phyloP scores from a whole-genome alignment of 2,113 vertebrate species.

The Melanerpes aurifrons region DNA sequence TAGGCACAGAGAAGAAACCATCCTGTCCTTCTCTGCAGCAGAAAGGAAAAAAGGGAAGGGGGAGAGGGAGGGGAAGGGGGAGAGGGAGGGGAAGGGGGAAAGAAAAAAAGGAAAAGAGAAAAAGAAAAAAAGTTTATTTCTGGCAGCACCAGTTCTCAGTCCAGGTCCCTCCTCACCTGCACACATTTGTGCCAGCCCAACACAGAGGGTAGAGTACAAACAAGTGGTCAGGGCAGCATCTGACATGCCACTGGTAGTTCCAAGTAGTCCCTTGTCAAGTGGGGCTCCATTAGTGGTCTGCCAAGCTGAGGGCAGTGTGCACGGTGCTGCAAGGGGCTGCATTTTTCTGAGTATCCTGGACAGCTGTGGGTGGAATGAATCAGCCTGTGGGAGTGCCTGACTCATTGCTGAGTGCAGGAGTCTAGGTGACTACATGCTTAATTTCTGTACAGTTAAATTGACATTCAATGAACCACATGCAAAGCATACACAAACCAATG shows the following conservation, averaged over 20 bases:
- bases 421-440: neutral
- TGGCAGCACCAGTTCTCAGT: slow-evolving; percentile 1
- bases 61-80: no score
- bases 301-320: accelerated
- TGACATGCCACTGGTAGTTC: neutral
- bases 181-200: neutral
- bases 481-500: neutral
- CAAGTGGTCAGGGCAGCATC: neutral
- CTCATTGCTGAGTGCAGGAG: neutral
- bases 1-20: neutral
- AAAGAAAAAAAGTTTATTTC: neutral
- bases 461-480: neutral
- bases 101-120: neutral
- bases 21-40: neutral
- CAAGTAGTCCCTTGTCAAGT: neutral
- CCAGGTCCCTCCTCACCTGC: neutral
- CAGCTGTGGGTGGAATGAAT: neutral
- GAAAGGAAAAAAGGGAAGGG: neutral
- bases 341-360: neutral
- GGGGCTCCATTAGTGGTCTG: neutral
- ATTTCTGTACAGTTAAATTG: neutral
- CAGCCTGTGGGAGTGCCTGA: neutral
- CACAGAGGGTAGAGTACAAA: neutral
- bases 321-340: neutral
- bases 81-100: no score